phyloP scores from a whole-genome alignment of 2,888 invertebrate species.

The Sinelater perroti region DNA sequence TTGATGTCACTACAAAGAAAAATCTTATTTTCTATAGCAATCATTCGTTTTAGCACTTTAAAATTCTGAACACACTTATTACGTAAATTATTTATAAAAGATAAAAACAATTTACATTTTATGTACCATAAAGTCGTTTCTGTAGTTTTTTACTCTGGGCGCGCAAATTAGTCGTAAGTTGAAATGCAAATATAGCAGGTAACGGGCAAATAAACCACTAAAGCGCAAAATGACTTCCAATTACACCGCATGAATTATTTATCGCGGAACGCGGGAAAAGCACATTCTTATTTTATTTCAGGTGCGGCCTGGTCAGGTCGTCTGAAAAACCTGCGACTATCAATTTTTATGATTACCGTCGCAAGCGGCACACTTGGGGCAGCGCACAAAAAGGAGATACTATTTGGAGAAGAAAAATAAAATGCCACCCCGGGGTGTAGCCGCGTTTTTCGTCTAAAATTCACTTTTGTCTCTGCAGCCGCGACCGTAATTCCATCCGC shows the following conservation, averaged over 20 bases:
- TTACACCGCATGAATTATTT: slow-evolving; percentile 24
- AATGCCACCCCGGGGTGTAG: neutral
- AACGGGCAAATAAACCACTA: slow-evolving; percentile 14
- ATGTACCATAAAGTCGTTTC: too few relatives aligned
- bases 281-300: slow-evolving; percentile 19
- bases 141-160: too few relatives aligned
- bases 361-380: neutral
- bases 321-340: slow-evolving; percentile 10
- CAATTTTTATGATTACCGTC: neutral
- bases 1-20: too few relatives aligned
- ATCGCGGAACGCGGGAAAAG: slow-evolving; percentile 9
- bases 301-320: slow-evolving; percentile 3
- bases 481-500: slow-evolving; percentile 4
- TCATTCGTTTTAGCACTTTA: too few relatives aligned
- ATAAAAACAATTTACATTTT: too few relatives aligned
- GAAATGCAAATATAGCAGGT: too few relatives aligned
- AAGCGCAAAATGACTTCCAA: slow-evolving; percentile 15
- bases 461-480: slow-evolving; percentile 2
- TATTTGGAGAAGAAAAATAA: slow-evolving; percentile 3
- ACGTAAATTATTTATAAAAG: too few relatives aligned
- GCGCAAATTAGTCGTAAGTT: too few relatives aligned
- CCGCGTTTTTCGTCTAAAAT: slow-evolving; percentile 1
- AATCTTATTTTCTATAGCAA: too few relatives aligned
- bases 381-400: neutral
- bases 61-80: too few relatives aligned